Evolutionary conservation across 1,140 invertebrate species (phyloP), one percentile per base, ranked within the genome.

Genomic region (Bombus sibiricus): DNA sequence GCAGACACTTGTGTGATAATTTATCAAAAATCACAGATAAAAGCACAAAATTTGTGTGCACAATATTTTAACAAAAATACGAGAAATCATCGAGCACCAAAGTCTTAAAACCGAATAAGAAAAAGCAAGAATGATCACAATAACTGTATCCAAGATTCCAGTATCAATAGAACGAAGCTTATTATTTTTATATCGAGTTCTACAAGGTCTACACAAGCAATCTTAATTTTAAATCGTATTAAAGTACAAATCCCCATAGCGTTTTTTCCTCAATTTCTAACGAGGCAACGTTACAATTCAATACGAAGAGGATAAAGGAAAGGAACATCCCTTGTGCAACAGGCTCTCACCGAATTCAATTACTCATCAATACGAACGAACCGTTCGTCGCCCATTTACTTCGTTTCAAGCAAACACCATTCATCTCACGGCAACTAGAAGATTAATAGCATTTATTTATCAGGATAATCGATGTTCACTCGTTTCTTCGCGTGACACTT

Each of bases 391-490:
- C 69, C 41, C 69, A 28, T 71, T 71, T 71, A 12, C 69, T 41
- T 47, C 72, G n/a, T 32, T 73, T 32, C 39, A 39, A 73, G 72
- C 72, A 22, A 43, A 47, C 39, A 32, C n/a, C 71, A 73, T 47
- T 32, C n/a, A 73, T 43, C 41, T 47, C 15, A 15, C 41, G 28
- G 15, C 41, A 43, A 22, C 72, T 47, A 43, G 39, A 47, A 43
- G 72, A 73, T 73, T 73, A 73, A 43, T 73, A 41, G 72, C 72
- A 41, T 73, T 73, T 73, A 73, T 73, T 73, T 73, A 73, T 43
- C 72, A 73, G n/a, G 39, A 32, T 73, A 73, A 73, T 73, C 28
- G 72, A 73, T 73, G 72, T 43, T 73, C 72, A 15, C 41, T 43
- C 72, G 41, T 73, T 32, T n/a, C 41, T n/a, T 32, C 41, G 8